A percentile compares a stretch with the other conserved stretches of the same genome.
phyloP scores from a whole-genome alignment of 35 echinoderm and acorn worm genomes.

The Strongylocentrotus purpuratus region DNA sequence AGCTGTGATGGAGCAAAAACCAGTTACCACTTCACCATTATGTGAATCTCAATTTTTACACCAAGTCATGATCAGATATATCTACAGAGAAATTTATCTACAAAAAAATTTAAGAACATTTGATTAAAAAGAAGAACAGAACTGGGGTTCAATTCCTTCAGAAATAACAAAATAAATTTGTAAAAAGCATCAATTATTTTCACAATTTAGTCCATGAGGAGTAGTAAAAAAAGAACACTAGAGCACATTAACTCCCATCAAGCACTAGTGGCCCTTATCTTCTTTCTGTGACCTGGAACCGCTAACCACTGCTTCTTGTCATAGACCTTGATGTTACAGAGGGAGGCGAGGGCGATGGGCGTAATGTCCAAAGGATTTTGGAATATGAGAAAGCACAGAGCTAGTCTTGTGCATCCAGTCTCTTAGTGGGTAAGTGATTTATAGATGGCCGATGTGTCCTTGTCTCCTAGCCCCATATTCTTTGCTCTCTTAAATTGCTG shows the following conservation, averaged over 20 bases:
- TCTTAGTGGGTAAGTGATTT: constrained; percentile 60
- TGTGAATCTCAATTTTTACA: too few species aligned
- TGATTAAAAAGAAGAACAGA: background rate
- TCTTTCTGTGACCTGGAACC: background rate
- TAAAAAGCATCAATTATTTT: too few species aligned
- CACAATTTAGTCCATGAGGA: too few species aligned
- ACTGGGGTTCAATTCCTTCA: too few species aligned
- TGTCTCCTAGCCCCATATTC: constrained; percentile 69
- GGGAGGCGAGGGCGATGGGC: background rate
- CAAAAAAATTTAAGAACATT: background rate
- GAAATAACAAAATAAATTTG: too few species aligned
- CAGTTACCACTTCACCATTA: too few species aligned
- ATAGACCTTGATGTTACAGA: background rate
- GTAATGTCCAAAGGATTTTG: background rate
- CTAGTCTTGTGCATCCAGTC: constrained; percentile 46
- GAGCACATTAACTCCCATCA: background rate
- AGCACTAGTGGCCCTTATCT: background rate
- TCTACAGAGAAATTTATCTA: background rate
- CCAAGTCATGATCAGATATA: background rate
- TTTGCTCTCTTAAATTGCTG: constrained; percentile 70
- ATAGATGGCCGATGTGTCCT: constrained; percentile 68
- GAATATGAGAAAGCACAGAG: constrained; percentile 32
- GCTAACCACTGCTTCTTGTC: background rate
- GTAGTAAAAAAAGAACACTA: too few species aligned
- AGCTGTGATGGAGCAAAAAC: too few species aligned